Evolutionary conservation across 1,140 invertebrate genomes (phyloP).

Genomic region (Drosophila mayri): DNA sequence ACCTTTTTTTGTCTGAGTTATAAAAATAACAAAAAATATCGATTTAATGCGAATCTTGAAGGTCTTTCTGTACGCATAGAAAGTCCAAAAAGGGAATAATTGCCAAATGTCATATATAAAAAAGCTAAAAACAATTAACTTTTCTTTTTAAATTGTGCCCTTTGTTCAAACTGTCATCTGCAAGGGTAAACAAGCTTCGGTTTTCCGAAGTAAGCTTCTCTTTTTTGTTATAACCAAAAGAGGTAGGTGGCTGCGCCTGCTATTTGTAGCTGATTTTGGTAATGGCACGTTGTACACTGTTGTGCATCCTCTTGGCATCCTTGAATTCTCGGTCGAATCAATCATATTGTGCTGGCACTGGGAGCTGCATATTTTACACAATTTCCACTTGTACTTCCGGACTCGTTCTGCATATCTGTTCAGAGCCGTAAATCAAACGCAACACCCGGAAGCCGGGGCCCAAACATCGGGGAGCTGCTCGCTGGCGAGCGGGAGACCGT

Average conservation of each 20-base stretch:
- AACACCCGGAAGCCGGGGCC: slow-evolving; percentile 37
- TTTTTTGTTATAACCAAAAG: background rate
- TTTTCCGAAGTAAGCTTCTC: background rate
- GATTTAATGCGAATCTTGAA: too few relatives aligned
- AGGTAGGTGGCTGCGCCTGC: background rate
- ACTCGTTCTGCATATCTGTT: slow-evolving; percentile 6
- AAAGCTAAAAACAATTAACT: too few relatives aligned
- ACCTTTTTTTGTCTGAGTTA: too few relatives aligned
- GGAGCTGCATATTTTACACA: slow-evolving; percentile 32
- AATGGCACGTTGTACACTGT: background rate
- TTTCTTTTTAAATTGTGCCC: too few relatives aligned
- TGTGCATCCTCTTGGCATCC: background rate
- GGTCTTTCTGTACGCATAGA: too few relatives aligned
- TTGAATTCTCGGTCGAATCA: slow-evolving; percentile 2
- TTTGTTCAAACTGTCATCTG: background rate
- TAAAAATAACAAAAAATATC: too few relatives aligned
- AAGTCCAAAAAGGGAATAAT: too few relatives aligned
- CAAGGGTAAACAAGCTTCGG: background rate
- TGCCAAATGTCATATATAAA: too few relatives aligned
- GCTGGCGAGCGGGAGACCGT: slow-evolving; percentile 2
- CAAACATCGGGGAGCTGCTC: slow-evolving; percentile 21
- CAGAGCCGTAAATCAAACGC: slow-evolving; percentile 49
- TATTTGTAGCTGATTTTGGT: background rate
- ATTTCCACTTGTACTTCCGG: slow-evolving; percentile 16
- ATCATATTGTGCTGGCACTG: slow-evolving; percentile 17